Evolutionary conservation across 2,113 vertebrate genomes (phyloP), one percentile per base, ranked within the genome.

Genomic region (Pao palembangensis): DNA sequence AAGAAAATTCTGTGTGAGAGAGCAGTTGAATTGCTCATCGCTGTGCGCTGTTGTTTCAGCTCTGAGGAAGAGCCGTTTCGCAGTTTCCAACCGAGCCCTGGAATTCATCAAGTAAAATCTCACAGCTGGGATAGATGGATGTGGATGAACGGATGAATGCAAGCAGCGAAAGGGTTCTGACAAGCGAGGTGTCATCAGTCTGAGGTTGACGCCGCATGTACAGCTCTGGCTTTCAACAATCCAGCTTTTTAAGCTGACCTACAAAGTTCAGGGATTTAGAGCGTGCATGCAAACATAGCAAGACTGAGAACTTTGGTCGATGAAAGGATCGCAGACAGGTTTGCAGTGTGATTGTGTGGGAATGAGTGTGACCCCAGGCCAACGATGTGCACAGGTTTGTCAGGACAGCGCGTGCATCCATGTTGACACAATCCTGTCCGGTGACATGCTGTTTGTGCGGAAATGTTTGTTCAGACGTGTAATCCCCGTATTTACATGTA

Each of bases 391-490:
- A 18, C 76, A 64, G n/a, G 41, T 61, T 55, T 75, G 51, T 62
- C 47, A 14, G 63, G 47, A 42, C 61, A 52, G 56, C 18, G 67
- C 62, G 78, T 76, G 67, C 62, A 72, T 72, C 70, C 65, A 70
- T 78, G 69, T 64, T 61, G 38, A 73, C 58, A 55, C 56, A 44
- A 59, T 75, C 76, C 75, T 83, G 67, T 86, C 73, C 85, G 46
- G 49, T 42, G 41, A 55, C 69, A 60, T 59, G 42, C 46, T 76
- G 31, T 73, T 42, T 67, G 69, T 72, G 56, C 64, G 19, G 41
- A 75, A 58, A 67, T 73, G 76, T 69, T 84, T 62, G 58, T 80
- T 80, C 83, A 75, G 63, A 85, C 81, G 78, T 79, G 63, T 81
- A 68, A 79, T 79, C 25, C 67, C 65, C 63, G 50, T 77, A 58